A percentile compares a stretch with the other conserved stretches of the same genome.
phyloP scores from a whole-genome alignment of 1,140 invertebrate genomes.

The Brachionus rotundiformis region DNA sequence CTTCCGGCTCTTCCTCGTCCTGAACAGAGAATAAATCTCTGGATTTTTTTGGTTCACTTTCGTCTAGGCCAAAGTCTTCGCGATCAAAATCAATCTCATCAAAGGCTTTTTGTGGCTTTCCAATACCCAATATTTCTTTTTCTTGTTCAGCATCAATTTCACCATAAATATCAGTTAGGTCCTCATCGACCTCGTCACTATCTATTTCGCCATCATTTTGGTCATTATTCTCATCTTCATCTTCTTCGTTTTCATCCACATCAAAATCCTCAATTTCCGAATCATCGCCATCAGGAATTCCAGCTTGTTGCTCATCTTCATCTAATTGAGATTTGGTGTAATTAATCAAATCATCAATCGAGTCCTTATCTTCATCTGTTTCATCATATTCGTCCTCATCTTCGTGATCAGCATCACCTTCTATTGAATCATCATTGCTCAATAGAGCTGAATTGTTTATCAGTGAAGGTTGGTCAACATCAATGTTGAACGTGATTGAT shows the following conservation, averaged over 20 bases:
- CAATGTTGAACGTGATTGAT: not conserved
- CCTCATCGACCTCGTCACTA: slow-evolving; percentile 33
- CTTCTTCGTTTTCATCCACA: slow-evolving; percentile 11
- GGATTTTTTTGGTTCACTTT: not conserved
- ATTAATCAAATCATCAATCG: not conserved
- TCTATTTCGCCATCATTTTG: slow-evolving; percentile 6
- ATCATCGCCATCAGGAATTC: slow-evolving; percentile 12
- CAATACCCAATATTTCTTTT: slow-evolving; percentile 44
- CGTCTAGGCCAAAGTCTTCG: slow-evolving; percentile 44
- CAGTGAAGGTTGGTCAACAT: not conserved
- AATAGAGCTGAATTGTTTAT: not conserved
- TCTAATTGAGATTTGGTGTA: not conserved
- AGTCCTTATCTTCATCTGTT: slow-evolving; percentile 21
- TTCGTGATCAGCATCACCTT: slow-evolving; percentile 29
- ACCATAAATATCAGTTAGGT: slow-evolving; percentile 1
- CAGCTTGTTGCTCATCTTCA: not conserved
- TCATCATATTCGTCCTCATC: not conserved
- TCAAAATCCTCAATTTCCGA: slow-evolving; percentile 46
- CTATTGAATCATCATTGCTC: not conserved
- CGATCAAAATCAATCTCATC: slow-evolving; percentile 50
- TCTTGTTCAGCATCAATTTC: slow-evolving; percentile 5
- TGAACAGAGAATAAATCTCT: slow-evolving; percentile 25
- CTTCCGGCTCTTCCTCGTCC: not conserved
- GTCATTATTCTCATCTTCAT: not conserved
- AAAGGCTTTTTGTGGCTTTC: slow-evolving; percentile 15